A percentile compares a stretch with the other conserved stretches of the same genome.
Conservation (phyloP, 2,113 vertebrate species). For the Sinocyclocheilus rhinocerous region DNA sequence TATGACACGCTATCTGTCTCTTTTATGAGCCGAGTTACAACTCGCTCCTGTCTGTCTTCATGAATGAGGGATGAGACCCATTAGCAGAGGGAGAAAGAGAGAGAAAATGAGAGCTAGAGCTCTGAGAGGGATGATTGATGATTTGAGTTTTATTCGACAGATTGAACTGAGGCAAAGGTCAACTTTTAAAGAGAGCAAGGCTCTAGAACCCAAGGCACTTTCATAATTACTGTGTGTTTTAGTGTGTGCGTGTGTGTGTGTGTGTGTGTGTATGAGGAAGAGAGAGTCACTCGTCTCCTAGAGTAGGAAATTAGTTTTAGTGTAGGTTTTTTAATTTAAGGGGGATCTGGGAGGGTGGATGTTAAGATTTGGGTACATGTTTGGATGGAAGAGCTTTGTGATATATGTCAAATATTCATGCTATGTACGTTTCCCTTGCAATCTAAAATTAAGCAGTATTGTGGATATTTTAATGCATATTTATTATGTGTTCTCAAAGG, state of each 20-base stretch:
- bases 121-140: slow-evolving; percentile 41
- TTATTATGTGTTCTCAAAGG: neutral
- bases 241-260: neutral
- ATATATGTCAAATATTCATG: neutral
- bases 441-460: neutral
- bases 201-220: slow-evolving; percentile 42
- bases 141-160: slow-evolving; percentile 39
- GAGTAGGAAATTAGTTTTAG: slow-evolving; percentile 18
- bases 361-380: neutral
- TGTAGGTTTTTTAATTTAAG: slow-evolving; percentile 24
- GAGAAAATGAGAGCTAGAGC: slow-evolving; percentile 31
- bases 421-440: neutral
- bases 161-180: slow-evolving; percentile 47
- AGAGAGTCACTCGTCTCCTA: slow-evolving; percentile 11
- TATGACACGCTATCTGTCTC: slow-evolving; percentile 38
- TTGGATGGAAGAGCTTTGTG: neutral
- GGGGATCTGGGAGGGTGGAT: slow-evolving; percentile 6
- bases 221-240: slow-evolving; percentile 46
- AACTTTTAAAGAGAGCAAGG: slow-evolving; percentile 42
- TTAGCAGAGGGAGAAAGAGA: slow-evolving; percentile 22
- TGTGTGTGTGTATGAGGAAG: too few species aligned
- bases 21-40: slow-evolving; percentile 45
- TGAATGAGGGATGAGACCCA: slow-evolving; percentile 46
- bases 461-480: neutral
- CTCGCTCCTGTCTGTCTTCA: slow-evolving; percentile 44